A percentile compares a stretch with the other conserved stretches of the same genome.
Evolutionary conservation across 2,797 vertebrate species (phyloP).

Genomic region (Loris lydekkerianus): DNA sequence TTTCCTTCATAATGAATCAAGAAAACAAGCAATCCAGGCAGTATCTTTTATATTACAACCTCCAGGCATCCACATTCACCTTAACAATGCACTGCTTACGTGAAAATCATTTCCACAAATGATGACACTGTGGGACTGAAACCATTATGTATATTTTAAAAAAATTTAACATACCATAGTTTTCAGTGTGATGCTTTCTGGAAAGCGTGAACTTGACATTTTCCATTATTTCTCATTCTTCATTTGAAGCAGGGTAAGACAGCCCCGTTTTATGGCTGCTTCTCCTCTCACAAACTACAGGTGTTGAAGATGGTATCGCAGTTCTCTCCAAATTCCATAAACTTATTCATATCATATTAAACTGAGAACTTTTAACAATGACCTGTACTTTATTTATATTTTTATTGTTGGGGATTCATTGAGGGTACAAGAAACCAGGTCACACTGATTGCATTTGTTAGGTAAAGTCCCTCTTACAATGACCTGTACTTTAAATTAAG

Average conservation of each 20-base stretch:
- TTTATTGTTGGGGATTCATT: too few species aligned
- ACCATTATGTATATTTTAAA: background rate
- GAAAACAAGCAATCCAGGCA: background rate
- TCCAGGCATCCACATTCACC: background rate
- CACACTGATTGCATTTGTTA: too few species aligned
- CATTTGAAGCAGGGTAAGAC: background rate
- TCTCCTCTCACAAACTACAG: background rate
- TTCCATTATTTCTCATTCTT: background rate
- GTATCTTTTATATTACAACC: background rate
- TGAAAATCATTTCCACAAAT: constrained; percentile 32
- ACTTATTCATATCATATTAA: background rate
- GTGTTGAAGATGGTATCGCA: background rate
- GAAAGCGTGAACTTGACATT: background rate
- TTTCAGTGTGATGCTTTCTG: constrained; percentile 8
- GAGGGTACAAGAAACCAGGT: too few species aligned
- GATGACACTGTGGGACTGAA: background rate
- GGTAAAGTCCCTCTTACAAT: background rate
- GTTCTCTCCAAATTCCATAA: background rate
- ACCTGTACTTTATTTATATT: background rate
- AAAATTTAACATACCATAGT: constrained; percentile 34
- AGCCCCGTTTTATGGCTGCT: background rate
- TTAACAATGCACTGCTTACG: background rate
- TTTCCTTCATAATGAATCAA: constrained; percentile 51
- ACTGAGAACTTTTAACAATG: background rate
- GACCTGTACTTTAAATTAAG: constrained; percentile 35